phyloP scores from a whole-genome alignment of 2,113 vertebrate genomes.

The Okapia johnstoni region DNA sequence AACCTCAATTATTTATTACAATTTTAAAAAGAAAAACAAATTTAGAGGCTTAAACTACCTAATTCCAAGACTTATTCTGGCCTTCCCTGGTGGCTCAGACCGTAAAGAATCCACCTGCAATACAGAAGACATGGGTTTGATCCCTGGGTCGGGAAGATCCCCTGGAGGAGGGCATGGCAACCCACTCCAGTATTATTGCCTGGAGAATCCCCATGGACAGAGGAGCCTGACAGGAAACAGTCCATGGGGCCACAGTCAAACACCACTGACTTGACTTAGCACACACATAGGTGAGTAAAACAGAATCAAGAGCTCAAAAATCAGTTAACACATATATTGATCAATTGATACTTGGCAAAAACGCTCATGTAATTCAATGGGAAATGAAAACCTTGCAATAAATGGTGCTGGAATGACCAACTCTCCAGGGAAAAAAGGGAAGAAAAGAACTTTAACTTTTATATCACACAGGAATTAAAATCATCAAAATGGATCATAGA shows the following conservation, averaged over 20 bases:
- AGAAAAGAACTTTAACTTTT: not conserved
- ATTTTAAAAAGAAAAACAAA: not conserved
- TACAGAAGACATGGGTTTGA: not conserved
- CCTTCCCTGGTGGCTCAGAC: not conserved
- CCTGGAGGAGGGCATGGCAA: not conserved
- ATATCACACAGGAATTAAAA: not conserved
- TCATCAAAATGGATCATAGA: not conserved
- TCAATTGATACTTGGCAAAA: not conserved
- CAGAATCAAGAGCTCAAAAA: not conserved
- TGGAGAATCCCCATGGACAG: not conserved
- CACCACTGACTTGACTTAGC: not conserved
- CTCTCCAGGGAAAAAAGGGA: not conserved
- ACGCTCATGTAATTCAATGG: not conserved
- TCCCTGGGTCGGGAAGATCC: not conserved
- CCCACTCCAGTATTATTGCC: not conserved
- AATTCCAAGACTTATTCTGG: not conserved
- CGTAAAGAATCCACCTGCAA: rapidly evolving
- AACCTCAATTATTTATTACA: not conserved
- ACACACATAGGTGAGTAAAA: not conserved
- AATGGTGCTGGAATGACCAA: not conserved
- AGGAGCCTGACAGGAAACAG: not conserved
- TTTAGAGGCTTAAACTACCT: not conserved
- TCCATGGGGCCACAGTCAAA: not conserved
- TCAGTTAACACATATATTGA: not conserved
- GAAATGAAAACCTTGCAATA: not conserved